Percentiles rank a stretch among this genome's conserved stretches.
These are phyloP conservation scores for Salmo trutta DNA, from an alignment of 2,797 vertebrate genomes.

Conservation along the genomic window DNA sequence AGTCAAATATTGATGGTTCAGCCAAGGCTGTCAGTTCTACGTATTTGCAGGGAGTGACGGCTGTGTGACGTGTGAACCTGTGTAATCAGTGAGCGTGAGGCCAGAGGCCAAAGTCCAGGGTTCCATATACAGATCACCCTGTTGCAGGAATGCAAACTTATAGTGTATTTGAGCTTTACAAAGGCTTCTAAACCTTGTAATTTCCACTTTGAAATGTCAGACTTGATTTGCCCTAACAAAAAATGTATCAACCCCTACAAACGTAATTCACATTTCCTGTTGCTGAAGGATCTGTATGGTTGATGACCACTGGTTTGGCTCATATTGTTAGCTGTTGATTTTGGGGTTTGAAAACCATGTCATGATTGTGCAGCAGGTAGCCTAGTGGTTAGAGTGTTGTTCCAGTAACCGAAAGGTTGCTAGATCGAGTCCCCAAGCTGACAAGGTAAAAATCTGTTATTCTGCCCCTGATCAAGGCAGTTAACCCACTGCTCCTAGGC, in stretches of 20 bases:
- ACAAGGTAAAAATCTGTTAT: no score
- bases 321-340: not conserved
- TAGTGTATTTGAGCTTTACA: no score
- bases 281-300: not conserved
- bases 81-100: conserved; percentile 37
- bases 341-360: not conserved
- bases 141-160: not conserved
- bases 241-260: no score
- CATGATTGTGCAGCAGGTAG: not conserved
- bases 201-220: no score
- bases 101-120: conserved; percentile 36
- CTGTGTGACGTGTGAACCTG: conserved; percentile 45
- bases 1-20: conserved; percentile 65
- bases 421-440: no score
- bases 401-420: no score
- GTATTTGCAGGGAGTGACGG: conserved; percentile 14
- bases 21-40: conserved; percentile 8
- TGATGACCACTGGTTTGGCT: not conserved
- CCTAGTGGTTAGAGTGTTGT: no score
- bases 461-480: no score
- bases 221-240: no score
- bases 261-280: no score
- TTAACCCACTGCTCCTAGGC: no score
- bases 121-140: conserved; percentile 44
- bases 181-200: no score